Percentiles rank a stretch among this genome's conserved stretches.
Conservation (phyloP, 2,888 invertebrate species). For the Ceraclea dissimilis region DNA sequence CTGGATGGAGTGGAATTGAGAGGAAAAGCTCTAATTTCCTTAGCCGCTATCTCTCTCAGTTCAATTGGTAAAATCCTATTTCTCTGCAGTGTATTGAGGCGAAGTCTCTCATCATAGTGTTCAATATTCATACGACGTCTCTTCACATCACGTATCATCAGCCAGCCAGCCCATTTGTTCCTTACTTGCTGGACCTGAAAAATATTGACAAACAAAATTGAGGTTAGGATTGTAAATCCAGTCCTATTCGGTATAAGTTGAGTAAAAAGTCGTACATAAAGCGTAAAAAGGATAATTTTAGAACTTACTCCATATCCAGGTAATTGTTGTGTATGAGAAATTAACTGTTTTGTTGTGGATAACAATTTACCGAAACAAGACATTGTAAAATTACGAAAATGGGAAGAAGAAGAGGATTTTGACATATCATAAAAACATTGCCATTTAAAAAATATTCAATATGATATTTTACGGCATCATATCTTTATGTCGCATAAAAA, state of each 20-base stretch:
- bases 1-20: slow-evolving; percentile 60
- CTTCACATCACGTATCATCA: slow-evolving; percentile 82
- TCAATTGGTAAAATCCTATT: slow-evolving; percentile 80
- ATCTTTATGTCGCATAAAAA: too few relatives aligned
- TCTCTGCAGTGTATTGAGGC: slow-evolving; percentile 75
- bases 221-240: too few relatives aligned
- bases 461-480: neutral
- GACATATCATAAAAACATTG: neutral
- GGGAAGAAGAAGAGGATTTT: neutral
- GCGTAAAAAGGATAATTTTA: too few relatives aligned
- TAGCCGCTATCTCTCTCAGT: slow-evolving; percentile 67
- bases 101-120: slow-evolving; percentile 66
- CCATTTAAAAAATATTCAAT: neutral
- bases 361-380: neutral
- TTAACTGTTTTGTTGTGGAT: neutral
- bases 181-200: slow-evolving; percentile 63
- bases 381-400: neutral
- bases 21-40: slow-evolving; percentile 70
- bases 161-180: slow-evolving; percentile 72
- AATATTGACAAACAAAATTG: neutral
- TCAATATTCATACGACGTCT: slow-evolving; percentile 68
- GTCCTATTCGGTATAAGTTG: too few relatives aligned
- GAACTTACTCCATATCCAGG: slow-evolving; percentile 14
- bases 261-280: too few relatives aligned
- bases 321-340: neutral